Conservation (phyloP, 2,888 invertebrate genomes). For the Synergus gifuensis region DNA sequence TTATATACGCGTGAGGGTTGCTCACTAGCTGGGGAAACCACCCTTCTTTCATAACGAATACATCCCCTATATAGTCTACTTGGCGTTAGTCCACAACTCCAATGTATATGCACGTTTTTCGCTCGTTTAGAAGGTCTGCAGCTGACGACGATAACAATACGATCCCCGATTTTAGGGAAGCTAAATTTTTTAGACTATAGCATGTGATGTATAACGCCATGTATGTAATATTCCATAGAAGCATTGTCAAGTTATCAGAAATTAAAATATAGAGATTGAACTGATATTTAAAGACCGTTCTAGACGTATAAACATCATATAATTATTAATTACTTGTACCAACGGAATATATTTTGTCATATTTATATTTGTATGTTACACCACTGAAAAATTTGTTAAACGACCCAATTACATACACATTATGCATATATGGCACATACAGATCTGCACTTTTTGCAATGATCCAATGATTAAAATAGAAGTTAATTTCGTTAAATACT, state of each 20-base stretch:
- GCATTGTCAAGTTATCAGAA: too few relatives aligned
- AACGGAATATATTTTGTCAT: too few relatives aligned
- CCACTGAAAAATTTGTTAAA: too few relatives aligned
- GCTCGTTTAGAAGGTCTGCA: constrained; percentile 7
- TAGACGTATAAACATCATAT: too few relatives aligned
- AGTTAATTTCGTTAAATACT: not conserved
- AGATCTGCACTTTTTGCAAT: not conserved
- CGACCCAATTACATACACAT: too few relatives aligned
- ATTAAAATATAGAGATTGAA: too few relatives aligned
- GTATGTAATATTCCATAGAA: not conserved
- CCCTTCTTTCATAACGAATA: constrained; percentile 19
- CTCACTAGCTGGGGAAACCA: constrained; percentile 12
- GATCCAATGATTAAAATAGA: not conserved
- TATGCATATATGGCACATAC: too few relatives aligned
- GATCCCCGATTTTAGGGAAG: constrained; percentile 28
- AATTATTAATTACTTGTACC: too few relatives aligned
- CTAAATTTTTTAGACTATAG: constrained; percentile 20
- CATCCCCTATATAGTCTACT: constrained; percentile 7
- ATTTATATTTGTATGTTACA: too few relatives aligned
- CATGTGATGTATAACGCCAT: not conserved
- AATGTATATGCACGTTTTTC: constrained; percentile 18
- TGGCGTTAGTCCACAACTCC: constrained; percentile 17
- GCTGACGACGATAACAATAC: constrained; percentile 40
- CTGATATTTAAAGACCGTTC: not conserved
- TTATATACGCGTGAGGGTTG: not conserved